Evolutionary conservation across 2,797 vertebrate species (phyloP).

Genomic region (Falco peregrinus): DNA sequence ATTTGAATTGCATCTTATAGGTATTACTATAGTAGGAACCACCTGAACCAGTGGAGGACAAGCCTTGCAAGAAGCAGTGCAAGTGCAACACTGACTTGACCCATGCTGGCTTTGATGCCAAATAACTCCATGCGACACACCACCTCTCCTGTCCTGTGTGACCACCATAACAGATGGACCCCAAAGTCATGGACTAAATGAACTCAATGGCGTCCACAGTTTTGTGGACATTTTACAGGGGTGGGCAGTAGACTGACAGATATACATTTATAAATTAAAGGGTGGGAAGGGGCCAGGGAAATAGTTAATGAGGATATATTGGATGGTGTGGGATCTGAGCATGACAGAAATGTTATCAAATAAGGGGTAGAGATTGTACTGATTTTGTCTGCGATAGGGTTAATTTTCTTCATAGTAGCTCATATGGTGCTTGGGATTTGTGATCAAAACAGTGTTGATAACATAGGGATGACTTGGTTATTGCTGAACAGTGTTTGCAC

Average conservation of each 20-base stretch:
- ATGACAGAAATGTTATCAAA: not conserved
- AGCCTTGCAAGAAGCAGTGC: not conserved
- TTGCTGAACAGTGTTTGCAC: not conserved
- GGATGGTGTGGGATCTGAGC: not conserved
- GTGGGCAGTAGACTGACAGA: not conserved
- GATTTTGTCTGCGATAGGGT: not conserved
- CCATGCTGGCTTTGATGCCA: not conserved
- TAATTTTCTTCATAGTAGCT: not conserved
- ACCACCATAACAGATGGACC: not conserved
- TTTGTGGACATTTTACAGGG: not conserved
- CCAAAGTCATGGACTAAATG: not conserved
- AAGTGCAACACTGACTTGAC: not conserved
- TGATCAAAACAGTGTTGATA: not conserved
- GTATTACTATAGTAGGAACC: not conserved
- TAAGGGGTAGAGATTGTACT: not conserved
- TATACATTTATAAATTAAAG: not conserved
- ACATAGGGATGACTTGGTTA: not conserved
- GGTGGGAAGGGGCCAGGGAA: not conserved
- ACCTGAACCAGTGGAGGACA: not conserved
- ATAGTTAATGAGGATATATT: not conserved
- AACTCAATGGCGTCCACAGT: not conserved
- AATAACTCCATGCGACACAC: rapidly evolving
- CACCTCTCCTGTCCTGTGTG: not conserved
- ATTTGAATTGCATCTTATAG: not conserved
- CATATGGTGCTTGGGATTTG: not conserved